Base-by-base conservation (phyloP, 1,140 invertebrate species). In the Venturia canescens region DNA sequence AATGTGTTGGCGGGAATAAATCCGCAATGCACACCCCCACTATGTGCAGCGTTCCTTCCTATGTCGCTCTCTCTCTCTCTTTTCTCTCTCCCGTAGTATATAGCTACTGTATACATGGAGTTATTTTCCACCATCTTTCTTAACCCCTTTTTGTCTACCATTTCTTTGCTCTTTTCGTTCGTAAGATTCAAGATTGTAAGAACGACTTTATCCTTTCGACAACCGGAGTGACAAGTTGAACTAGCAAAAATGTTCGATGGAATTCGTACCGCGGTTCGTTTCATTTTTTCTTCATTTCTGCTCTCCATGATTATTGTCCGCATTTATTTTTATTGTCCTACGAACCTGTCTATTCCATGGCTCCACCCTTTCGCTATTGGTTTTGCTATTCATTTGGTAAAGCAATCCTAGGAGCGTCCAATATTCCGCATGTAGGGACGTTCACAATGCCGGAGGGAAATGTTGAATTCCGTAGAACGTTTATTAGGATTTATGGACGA, bases 1-100 rank as follows among this genome's bases (percentile, higher is more conserved):
- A 92, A 92, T 92, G 91, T 92, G 91, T 92, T 92, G 90, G 90
- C 90, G 90, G 90, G 91, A 92, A 92, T 92, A 92, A 92, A 92
- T 92, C 91, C 91, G 91, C 90, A 92, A 92, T 91, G 91, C 90
- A 91, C 90, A 92, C 91, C 91, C 90, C 90, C 90, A 88, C 88
- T 72, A 82, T 83, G 86, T 83, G 75, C 83, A 78, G 80, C 79
- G 78, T 60, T 23, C 57, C 60, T 66, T 80, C 84, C 79, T 83
- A 88, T 85, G 84, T 79, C 84, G 70, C 69, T 79, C 70, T 84
- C 79, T 78, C 84, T 80, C 83, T 76, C 29, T 27, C 66, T 71
- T 67, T 84, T 63, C 7, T 63, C 60, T 63, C 9, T 63, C 60
- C 60, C 11, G 29, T 27, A 15, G 31, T 69, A 3, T 21, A 69